Evolutionary conservation across 2,797 vertebrate species (phyloP).

Genomic region (Buphagus erythrorhynchus): DNA sequence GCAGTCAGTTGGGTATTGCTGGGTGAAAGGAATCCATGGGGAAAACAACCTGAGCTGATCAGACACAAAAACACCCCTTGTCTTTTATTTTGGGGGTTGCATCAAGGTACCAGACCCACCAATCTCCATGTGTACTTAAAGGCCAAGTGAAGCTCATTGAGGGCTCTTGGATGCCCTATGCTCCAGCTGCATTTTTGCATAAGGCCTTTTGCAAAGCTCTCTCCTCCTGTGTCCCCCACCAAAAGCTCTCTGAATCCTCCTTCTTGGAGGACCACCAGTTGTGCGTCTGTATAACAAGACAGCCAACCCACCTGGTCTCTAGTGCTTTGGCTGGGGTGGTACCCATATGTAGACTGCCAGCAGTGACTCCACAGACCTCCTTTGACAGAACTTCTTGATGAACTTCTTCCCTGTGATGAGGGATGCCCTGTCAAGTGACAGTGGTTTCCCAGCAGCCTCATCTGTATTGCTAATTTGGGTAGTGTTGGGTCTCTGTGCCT

Average conservation of each 20-base stretch:
- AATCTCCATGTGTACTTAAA: background rate
- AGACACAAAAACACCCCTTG: background rate
- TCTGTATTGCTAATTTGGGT: background rate
- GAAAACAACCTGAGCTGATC: background rate
- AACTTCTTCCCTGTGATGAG: background rate
- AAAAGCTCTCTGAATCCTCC: background rate
- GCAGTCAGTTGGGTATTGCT: background rate
- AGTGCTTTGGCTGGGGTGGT: background rate
- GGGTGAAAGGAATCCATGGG: background rate
- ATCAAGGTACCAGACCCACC: background rate
- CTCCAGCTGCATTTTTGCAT: background rate
- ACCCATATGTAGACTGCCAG: background rate
- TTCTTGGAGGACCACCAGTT: background rate
- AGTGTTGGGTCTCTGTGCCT: background rate
- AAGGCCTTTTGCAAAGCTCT: background rate
- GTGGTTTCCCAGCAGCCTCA: background rate
- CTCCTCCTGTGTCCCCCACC: background rate
- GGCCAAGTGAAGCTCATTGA: background rate
- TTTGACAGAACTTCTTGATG: background rate
- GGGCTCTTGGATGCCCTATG: background rate
- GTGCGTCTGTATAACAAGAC: accelerated
- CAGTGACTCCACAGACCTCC: background rate
- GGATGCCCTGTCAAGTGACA: background rate
- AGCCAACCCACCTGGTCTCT: background rate
- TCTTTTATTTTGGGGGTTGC: background rate